These are phyloP conservation scores for Eupithecia exiguata DNA, from an alignment of 2,888 invertebrate genomes.

Conservation along the genomic window DNA sequence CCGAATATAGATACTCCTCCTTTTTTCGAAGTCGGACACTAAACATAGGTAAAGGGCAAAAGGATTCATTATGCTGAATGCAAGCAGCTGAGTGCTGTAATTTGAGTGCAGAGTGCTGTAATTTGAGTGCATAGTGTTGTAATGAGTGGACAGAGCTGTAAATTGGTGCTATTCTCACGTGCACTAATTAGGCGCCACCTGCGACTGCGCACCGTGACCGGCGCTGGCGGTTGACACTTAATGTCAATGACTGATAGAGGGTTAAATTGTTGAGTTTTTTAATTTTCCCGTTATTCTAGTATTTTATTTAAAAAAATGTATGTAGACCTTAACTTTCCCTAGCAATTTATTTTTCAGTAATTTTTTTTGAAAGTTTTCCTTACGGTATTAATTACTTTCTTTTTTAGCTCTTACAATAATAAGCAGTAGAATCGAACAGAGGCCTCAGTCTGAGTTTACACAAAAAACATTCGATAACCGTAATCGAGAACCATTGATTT, in stretches of 20 bases:
- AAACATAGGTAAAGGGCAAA: too few relatives aligned
- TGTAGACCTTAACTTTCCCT: neutral
- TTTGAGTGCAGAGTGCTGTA: slow-evolving; percentile 30
- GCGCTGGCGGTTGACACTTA: slow-evolving; percentile 39
- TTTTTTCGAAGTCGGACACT: too few relatives aligned
- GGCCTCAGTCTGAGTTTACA: too few relatives aligned
- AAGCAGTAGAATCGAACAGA: too few relatives aligned
- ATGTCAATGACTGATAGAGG: slow-evolving; percentile 29
- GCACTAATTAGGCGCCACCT: slow-evolving; percentile 53
- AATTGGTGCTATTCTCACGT: slow-evolving; percentile 60
- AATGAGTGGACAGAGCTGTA: slow-evolving; percentile 37
- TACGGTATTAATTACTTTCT: too few relatives aligned
- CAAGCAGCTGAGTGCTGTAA: too few relatives aligned
- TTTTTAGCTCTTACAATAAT: neutral
- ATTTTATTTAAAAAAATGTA: neutral
- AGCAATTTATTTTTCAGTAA: neutral
- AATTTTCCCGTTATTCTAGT: neutral
- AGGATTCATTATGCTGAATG: too few relatives aligned
- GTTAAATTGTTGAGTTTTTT: neutral
- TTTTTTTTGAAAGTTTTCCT: neutral
- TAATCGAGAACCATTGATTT: too few relatives aligned
- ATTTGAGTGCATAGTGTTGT: slow-evolving; percentile 26
- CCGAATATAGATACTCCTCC: too few relatives aligned
- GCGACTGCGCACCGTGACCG: slow-evolving; percentile 51
- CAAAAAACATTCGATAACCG: too few relatives aligned